Evolutionary conservation across 2,113 vertebrate species (phyloP).

Genomic region (Pachycephala philippinensis): DNA sequence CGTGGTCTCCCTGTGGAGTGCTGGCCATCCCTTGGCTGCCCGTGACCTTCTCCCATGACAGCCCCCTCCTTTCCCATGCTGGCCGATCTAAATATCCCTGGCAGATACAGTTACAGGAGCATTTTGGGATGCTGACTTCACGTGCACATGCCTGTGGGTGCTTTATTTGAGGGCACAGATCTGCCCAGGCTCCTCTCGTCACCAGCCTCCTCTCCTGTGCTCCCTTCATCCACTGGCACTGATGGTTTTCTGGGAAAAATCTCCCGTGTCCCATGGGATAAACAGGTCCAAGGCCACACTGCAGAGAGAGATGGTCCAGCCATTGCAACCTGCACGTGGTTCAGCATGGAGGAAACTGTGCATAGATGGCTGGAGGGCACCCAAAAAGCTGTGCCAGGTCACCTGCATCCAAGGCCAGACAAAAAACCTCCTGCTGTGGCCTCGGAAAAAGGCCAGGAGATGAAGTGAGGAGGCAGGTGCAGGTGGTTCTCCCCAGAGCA

Average conservation of each 20-base stretch:
- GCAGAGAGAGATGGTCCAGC: neutral
- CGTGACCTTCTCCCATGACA: neutral
- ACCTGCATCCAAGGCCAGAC: neutral
- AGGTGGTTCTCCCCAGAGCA: neutral
- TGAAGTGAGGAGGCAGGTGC: neutral
- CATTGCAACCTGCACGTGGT: accelerated
- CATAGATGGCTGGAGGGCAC: neutral
- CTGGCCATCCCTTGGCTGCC: neutral
- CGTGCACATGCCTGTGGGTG: neutral
- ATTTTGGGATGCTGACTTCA: neutral
- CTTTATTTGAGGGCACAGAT: neutral
- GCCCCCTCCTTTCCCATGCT: neutral
- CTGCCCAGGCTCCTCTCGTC: neutral
- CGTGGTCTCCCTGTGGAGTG: accelerated
- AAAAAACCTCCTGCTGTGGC: neutral
- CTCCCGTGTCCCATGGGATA: accelerated
- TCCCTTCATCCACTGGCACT: neutral
- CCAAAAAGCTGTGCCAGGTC: neutral
- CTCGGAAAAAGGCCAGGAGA: accelerated
- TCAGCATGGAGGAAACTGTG: neutral
- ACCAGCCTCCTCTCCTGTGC: neutral
- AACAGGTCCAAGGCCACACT: neutral
- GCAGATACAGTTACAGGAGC: neutral
- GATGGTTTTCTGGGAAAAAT: neutral
- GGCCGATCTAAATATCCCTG: neutral